phyloP scores from a whole-genome alignment of 2,113 vertebrate genomes.

The Boleophthalmus pectinirostris region DNA sequence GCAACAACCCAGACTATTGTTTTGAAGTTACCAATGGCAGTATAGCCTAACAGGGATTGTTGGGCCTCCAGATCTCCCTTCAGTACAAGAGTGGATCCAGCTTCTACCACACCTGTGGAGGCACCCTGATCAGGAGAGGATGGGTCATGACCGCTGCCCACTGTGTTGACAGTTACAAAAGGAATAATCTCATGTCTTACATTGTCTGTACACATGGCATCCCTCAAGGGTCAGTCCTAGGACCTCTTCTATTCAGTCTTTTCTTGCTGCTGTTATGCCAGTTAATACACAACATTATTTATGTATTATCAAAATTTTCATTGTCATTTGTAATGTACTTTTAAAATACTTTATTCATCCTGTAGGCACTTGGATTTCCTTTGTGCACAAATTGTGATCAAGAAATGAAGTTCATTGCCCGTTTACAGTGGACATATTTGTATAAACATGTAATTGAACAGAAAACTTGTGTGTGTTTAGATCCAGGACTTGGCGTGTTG shows the following conservation, averaged over 20 bases:
- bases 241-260: not conserved
- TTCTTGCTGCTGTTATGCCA: no score
- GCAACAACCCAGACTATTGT: no score
- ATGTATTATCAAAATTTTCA: no score
- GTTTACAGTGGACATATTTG: no score
- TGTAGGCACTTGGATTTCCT: not conserved
- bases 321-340: no score
- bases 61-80: slow-evolving; percentile 59
- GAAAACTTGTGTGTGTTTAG: slow-evolving; percentile 6
- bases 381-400: not conserved
- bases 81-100: slow-evolving; percentile 72
- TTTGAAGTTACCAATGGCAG: no score
- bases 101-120: slow-evolving; percentile 85
- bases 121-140: slow-evolving; percentile 79
- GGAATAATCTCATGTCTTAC: not conserved
- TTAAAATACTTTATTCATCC: not conserved
- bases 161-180: slow-evolving; percentile 70
- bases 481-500: slow-evolving; percentile 78
- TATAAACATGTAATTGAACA: not conserved
- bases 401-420: no score
- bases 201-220: not conserved
- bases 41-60: not conserved
- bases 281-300: no score
- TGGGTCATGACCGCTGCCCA: slow-evolving; percentile 90
- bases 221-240: not conserved